Base-by-base conservation (phyloP, 2,797 vertebrate species). In the Malacoraja senta region DNA sequence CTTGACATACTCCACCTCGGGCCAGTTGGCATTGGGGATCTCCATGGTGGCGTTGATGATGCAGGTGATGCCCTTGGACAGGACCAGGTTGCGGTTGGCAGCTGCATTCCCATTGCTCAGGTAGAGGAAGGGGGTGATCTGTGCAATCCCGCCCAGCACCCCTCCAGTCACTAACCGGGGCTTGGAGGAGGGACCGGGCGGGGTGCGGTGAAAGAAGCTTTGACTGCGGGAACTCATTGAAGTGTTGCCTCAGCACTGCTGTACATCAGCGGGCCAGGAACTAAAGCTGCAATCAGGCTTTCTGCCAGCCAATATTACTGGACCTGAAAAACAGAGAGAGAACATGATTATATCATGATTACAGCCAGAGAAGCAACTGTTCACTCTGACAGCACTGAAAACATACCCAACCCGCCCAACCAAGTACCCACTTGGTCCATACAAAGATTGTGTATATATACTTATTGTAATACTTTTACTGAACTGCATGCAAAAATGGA, bases 11-110 rank as follows among this genome's bases (percentile, higher is more conserved):
- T 99, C 98, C 94, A 99, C 97, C 94, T 99, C 98, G 4, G 98
- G 98, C 98, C 98, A 99, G 97, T 99, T 99, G 95, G 98, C 98
- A 95, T 99, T 99, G 94, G 98, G 98, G 80, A 99, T 97, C 97
- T 99, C 98, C 3, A 99, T 98, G 95, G 98, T 99, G 84, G 98
- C 98, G 0, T 99, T 99, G 94, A 99, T 97, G 91, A 99, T 97
- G 65, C 98, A 99, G 77, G 98, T 99, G 96, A 99, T 98, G 93
- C 98, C 98, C 72, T 98, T 98, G 17, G 98, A 97, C 90, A 99
- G 96, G 93, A 99, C 97, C 95, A 99, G 97, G 95, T 98, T 98
- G 94, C 98, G 97, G 96, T 99, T 98, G 94, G 98, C 98, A 0
- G 98, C 98, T 80, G 99, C 97, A 0, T 98, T 99, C 80, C 98